A percentile compares a stretch with the other conserved stretches of the same genome.
These are phyloP conservation scores for Cylas formicarius DNA, from an alignment of 1,140 invertebrate genomes.

Conservation along the genomic window DNA sequence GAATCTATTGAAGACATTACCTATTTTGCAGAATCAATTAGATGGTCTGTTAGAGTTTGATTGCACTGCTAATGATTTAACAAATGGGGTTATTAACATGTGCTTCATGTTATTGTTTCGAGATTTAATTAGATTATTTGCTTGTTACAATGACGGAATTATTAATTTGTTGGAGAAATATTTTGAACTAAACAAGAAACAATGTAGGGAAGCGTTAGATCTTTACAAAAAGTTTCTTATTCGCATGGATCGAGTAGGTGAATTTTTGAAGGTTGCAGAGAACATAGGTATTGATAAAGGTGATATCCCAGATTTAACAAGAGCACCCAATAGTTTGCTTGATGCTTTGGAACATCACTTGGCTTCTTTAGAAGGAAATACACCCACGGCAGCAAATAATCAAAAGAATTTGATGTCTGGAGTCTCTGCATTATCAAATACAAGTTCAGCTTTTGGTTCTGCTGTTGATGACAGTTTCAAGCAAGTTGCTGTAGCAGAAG, in stretches of 20 bases:
- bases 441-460: conserved; percentile 77
- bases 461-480: conserved; percentile 79
- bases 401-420: conserved; percentile 84
- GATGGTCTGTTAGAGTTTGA: conserved; percentile 97
- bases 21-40: conserved; percentile 90
- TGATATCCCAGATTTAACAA: conserved; percentile 97
- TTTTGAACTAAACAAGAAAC: conserved; percentile 99
- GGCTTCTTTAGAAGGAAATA: conserved; percentile 86
- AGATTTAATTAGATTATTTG: conserved; percentile 97
- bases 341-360: conserved; percentile 97
- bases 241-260: conserved; percentile 96
- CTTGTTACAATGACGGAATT: conserved; percentile 99
- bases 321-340: conserved; percentile 96
- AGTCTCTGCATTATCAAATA: conserved; percentile 81
- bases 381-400: conserved; percentile 74
- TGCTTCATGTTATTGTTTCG: conserved; percentile 98
- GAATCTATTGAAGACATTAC: conserved; percentile 94
- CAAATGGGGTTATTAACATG: conserved; percentile 98
- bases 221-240: conserved; percentile 99
- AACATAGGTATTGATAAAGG: conserved; percentile 99
- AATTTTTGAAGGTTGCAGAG: conserved; percentile 95
- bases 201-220: conserved; percentile 94
- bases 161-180: conserved; percentile 99
- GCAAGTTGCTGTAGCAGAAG: conserved; percentile 85
- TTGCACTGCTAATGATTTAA: conserved; percentile 93